These are phyloP conservation scores for Hycleus cichorii DNA, from an alignment of 1,140 invertebrate genomes.

Conservation along the genomic window DNA sequence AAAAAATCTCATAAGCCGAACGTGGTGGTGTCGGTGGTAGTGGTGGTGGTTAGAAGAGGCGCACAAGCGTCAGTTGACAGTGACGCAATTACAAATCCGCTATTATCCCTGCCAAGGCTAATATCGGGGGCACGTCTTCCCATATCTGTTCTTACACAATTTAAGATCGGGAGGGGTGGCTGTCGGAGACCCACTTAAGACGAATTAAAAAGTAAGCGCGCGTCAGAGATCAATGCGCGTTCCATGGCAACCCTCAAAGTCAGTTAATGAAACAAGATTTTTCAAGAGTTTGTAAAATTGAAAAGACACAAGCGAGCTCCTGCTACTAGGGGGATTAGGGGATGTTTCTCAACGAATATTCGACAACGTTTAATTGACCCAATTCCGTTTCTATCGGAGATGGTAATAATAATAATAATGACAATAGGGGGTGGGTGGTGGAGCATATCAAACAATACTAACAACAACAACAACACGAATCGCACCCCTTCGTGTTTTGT, in stretches of 20 bases:
- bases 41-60: neutral
- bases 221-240: slow-evolving; percentile 27
- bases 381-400: too few relatives aligned
- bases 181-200: slow-evolving; percentile 8
- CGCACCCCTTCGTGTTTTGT: slow-evolving; percentile 31
- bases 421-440: too few relatives aligned
- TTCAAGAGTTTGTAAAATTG: slow-evolving; percentile 27
- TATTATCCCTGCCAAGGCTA: slow-evolving; percentile 16
- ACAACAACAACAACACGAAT: too few relatives aligned
- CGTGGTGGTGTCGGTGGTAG: neutral
- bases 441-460: too few relatives aligned
- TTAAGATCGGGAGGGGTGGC: neutral
- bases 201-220: slow-evolving; percentile 30
- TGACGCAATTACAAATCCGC: slow-evolving; percentile 22
- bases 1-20: slow-evolving; percentile 2
- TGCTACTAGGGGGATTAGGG: too few relatives aligned
- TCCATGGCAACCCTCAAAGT: slow-evolving; percentile 35
- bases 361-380: too few relatives aligned
- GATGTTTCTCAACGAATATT: too few relatives aligned
- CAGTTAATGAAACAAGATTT: slow-evolving; percentile 40
- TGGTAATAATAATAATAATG: too few relatives aligned
- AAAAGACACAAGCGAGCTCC: neutral
- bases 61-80: neutral
- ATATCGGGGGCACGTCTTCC: neutral
- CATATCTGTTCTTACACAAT: neutral